Evolutionary conservation across 1,140 invertebrate genomes (phyloP).

Genomic region (Ceratitis capitata): DNA sequence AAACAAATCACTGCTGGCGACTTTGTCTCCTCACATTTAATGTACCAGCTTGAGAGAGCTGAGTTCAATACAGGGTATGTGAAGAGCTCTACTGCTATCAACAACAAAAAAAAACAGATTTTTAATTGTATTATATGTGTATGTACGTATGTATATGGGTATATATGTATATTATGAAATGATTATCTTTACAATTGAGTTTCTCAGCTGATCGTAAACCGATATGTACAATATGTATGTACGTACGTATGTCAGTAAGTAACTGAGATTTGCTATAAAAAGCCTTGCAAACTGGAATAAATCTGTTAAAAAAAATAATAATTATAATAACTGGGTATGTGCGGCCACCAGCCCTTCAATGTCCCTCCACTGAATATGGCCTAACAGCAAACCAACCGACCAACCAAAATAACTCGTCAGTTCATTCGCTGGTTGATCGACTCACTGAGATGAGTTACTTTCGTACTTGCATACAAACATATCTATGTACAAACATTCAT

Average conservation of each 20-base stretch:
- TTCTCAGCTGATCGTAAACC: no score
- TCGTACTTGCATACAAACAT: neutral
- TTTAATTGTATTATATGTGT: no score
- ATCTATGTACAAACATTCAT: neutral
- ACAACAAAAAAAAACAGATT: no score
- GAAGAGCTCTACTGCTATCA: no score
- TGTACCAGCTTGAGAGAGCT: neutral
- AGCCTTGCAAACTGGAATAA: neutral
- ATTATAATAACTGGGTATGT: neutral
- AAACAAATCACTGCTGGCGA: constrained; percentile 6
- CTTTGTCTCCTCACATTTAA: neutral
- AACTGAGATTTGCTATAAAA: neutral
- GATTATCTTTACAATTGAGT: no score
- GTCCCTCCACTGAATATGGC: no score
- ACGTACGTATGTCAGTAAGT: neutral
- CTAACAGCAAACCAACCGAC: neutral
- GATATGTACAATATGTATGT: neutral
- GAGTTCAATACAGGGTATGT: no score
- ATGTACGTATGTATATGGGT: no score
- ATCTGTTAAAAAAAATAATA: neutral
- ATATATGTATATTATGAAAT: no score
- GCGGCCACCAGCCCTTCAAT: constrained; percentile 8
- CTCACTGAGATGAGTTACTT: neutral
- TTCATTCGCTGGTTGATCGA: neutral
- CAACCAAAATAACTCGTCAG: neutral